Evolutionary conservation across 2,888 invertebrate species (phyloP).

Genomic region (Amiota minor): DNA sequence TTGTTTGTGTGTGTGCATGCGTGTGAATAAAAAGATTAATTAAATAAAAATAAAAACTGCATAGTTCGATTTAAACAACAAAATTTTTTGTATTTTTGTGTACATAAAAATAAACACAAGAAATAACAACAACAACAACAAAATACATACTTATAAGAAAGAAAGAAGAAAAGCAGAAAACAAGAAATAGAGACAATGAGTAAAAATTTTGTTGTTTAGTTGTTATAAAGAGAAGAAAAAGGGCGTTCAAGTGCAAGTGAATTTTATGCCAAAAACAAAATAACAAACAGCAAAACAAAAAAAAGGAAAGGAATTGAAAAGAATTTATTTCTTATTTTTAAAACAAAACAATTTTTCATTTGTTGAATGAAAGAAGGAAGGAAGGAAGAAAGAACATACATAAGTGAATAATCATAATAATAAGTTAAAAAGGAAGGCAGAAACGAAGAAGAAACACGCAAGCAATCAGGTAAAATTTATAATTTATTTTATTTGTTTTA

Average conservation of each 20-base stretch:
- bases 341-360: too few species aligned
- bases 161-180: too few species aligned
- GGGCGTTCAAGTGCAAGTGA: slow-evolving; percentile 54
- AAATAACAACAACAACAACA: not conserved
- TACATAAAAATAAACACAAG: not conserved
- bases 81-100: not conserved
- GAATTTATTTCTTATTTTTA: slow-evolving; percentile 1
- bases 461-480: too few species aligned
- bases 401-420: too few species aligned
- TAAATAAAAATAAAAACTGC: slow-evolving; percentile 10
- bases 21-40: slow-evolving; percentile 39
- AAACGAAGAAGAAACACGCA: too few species aligned
- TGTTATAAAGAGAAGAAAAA: slow-evolving; percentile 38
- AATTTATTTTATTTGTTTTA: too few species aligned
- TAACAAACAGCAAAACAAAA: slow-evolving; percentile 27
- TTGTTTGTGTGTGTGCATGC: slow-evolving; percentile 36
- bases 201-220: too few species aligned
- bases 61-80: not conserved
- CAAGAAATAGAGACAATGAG: too few species aligned
- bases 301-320: slow-evolving; percentile 52
- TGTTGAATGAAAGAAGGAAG: too few species aligned
- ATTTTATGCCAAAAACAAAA: slow-evolving; percentile 45
- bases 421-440: too few species aligned
- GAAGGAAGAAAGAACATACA: too few species aligned
- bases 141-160: slow-evolving; percentile 32